phyloP scores from a whole-genome alignment of 2,113 vertebrate genomes.

The Dascyllus trimaculatus region DNA sequence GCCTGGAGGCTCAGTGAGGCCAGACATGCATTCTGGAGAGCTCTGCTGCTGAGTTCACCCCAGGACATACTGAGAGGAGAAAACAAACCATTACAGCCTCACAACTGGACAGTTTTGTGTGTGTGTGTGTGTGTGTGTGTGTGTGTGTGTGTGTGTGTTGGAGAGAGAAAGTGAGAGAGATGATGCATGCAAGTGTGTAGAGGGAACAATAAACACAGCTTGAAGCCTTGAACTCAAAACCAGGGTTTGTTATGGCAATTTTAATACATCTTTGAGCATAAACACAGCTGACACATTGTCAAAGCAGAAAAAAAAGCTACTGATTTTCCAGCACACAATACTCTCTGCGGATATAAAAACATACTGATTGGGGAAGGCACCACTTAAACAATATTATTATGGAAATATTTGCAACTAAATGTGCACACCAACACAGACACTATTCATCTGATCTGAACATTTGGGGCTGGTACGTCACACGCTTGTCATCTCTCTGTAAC shows the following conservation, averaged over 20 bases:
- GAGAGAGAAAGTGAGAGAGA: conserved; percentile 13
- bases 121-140: conserved; percentile 7
- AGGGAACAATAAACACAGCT: conserved; percentile 65
- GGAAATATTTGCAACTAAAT: conserved; percentile 1
- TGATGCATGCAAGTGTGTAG: conserved; percentile 55
- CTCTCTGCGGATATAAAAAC: conserved; percentile 15
- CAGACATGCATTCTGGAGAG: conserved; percentile 43
- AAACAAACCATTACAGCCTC: conserved; percentile 70
- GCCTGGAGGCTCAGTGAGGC: conserved; percentile 41
- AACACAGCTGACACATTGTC: conserved; percentile 68
- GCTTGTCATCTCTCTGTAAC: conserved; percentile 20
- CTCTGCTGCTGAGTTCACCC: conserved; percentile 57
- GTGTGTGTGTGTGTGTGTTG: conserved; percentile 26
- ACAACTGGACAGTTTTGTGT: conserved; percentile 29
- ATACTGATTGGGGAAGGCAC: background rate
- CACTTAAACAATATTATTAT: conserved; percentile 2
- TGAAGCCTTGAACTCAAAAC: conserved; percentile 40
- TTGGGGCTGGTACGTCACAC: background rate
- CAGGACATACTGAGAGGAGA: conserved; percentile 55
- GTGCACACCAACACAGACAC: background rate
- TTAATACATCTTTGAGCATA: conserved; percentile 50
- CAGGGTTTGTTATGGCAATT: conserved; percentile 37
- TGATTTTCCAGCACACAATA: conserved; percentile 15
- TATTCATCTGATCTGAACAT: conserved; percentile 1
- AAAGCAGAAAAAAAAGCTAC: background rate